Percentiles rank a stretch among this genome's conserved stretches.
Conservation (phyloP, 2,888 invertebrate species). For the Noctua fimbriata region DNA sequence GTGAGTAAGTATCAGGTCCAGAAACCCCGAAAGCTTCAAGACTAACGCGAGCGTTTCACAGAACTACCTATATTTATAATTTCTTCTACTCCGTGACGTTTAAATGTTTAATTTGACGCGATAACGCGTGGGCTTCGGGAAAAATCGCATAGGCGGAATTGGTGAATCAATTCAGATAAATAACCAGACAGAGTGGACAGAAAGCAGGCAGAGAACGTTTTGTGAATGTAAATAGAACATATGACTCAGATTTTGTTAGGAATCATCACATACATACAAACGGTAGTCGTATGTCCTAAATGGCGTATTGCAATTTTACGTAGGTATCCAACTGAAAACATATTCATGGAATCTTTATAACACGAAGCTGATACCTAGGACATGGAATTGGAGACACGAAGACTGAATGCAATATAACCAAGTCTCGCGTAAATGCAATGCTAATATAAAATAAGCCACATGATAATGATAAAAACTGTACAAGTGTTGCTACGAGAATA, state of each 20-base stretch:
- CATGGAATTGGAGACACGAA: slow-evolving; percentile 36
- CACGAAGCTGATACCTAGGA: slow-evolving; percentile 30
- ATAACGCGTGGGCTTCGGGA: slow-evolving; percentile 64
- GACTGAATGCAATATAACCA: slow-evolving; percentile 23
- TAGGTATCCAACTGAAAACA: neutral
- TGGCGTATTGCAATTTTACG: neutral
- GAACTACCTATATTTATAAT: slow-evolving; percentile 77
- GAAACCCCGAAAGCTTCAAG: slow-evolving; percentile 61
- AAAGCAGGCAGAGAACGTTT: slow-evolving; percentile 62
- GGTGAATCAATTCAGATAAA: slow-evolving; percentile 67
- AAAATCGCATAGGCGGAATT: slow-evolving; percentile 59
- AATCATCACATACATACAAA: slow-evolving; percentile 15
- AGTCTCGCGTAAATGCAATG: slow-evolving; percentile 29
- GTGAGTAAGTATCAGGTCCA: slow-evolving; percentile 71
- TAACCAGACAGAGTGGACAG: slow-evolving; percentile 58
- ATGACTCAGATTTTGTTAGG: slow-evolving; percentile 60
- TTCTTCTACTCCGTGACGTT: slow-evolving; percentile 59
- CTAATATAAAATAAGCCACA: slow-evolving; percentile 22
- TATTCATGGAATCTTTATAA: slow-evolving; percentile 13
- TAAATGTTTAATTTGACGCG: slow-evolving; percentile 58
- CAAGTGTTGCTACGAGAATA: neutral
- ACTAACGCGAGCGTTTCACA: slow-evolving; percentile 69
- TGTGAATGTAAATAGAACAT: slow-evolving; percentile 58
- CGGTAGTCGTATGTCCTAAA: slow-evolving; percentile 28
- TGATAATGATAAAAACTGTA: slow-evolving; percentile 22